Evolutionary conservation across 2,113 vertebrate species (phyloP).

Genomic region (Picathartes gymnocephalus): DNA sequence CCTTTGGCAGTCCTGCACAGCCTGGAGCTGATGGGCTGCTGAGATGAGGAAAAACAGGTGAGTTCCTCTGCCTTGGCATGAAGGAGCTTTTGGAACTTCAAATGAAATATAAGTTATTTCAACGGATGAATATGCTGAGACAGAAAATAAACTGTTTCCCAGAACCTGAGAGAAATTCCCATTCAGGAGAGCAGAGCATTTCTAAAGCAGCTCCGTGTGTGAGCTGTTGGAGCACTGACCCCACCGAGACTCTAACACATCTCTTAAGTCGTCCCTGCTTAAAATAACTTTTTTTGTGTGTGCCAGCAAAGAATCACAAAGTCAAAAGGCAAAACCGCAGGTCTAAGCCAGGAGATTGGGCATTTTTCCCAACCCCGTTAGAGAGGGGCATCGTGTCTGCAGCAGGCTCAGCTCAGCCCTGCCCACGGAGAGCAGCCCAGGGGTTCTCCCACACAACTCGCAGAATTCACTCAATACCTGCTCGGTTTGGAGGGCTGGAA

Average conservation of each 20-base stretch:
- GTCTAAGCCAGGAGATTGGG: not conserved
- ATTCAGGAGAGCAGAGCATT: not conserved
- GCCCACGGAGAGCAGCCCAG: fast-evolving
- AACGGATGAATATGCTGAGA: not conserved
- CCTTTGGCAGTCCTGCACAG: fast-evolving
- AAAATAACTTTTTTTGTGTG: not conserved
- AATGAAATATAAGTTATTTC: not conserved
- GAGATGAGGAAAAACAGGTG: not conserved
- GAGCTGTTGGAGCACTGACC: not conserved
- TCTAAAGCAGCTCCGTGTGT: not conserved
- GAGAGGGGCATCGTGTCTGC: not conserved
- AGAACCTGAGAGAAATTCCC: not conserved
- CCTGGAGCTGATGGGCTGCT: not conserved
- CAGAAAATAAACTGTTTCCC: not conserved
- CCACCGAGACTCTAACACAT: not conserved
- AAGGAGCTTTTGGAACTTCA: not conserved
- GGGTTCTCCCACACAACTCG: fast-evolving
- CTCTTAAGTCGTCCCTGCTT: not conserved
- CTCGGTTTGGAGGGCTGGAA: not conserved
- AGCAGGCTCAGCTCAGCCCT: not conserved
- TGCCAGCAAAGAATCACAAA: not conserved
- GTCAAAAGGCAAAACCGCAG: not conserved
- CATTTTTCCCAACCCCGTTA: not conserved
- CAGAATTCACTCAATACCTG: not conserved
- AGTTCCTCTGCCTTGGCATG: not conserved